Base-by-base conservation (phyloP, 2,888 invertebrate species). In the Noctua fimbriata region DNA sequence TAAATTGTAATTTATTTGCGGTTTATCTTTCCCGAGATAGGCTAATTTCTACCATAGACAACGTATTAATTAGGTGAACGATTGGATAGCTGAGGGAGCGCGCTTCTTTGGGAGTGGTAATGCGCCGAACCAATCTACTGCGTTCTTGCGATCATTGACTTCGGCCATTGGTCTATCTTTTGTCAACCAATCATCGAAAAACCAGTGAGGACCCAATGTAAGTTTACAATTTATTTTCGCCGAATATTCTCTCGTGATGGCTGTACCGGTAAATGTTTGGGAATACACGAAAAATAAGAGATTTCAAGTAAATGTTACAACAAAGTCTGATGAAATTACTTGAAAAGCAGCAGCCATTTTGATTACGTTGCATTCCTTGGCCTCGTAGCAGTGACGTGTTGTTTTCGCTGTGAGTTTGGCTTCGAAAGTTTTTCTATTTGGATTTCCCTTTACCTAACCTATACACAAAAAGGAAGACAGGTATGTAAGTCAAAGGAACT, bases 121-220 rank as follows among this genome's bases (percentile, higher is more conserved):
- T 96, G 94, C 93, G 95, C 93, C 95, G 96, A 96, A 96, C 97
- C 97, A 97, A 97, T 97, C 97, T 97, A 98, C 97, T 98, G 97
- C 98, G 97, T 98, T 97, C 97, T 97, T 97, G 97, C 97, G 97
- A 97, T 97, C 97, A 97, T 97, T 97, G 97, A 98, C 98, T 97
- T 97, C 98, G 98, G 97, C 98, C 98, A 98, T 98, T 98, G 98
- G 98, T 98, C 98, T 98, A 98, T 97, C 97, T 97, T 98, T 98
- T 97, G 98, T 98, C 98, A 98, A 98, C 98, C 98, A 98, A 98
- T 98, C 98, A 98, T 98, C 97, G 98, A 97, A 98, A 98, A 98
- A 98, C 98, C 98, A 97, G 97, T 95, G 94, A 96, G 95, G 93
- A 95, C 92, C 94, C 95, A 95, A 95, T 96, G 97, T 97, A 97